These are phyloP conservation scores for Malacoraja senta DNA, from an alignment of 2,797 vertebrate species.

Conservation along the genomic window DNA sequence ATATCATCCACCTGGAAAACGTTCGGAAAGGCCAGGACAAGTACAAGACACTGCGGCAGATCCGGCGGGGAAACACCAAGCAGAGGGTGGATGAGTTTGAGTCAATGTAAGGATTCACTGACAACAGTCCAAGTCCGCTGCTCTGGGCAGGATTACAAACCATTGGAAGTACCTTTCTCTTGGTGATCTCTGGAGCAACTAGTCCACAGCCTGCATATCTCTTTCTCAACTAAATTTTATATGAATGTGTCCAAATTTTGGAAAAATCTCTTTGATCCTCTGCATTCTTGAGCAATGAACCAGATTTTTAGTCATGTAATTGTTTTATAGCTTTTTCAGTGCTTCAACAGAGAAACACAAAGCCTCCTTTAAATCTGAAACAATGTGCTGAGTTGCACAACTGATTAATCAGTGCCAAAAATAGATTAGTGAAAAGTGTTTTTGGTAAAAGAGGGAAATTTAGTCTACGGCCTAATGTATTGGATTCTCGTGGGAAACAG, in stretches of 20 bases:
- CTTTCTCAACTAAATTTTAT: neutral
- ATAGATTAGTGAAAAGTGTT: neutral
- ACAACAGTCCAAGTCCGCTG: conserved; percentile 38
- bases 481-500: neutral
- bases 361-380: neutral
- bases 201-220: neutral
- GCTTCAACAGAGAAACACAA: neutral
- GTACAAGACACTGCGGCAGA: conserved; percentile 93
- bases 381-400: neutral
- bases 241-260: conserved; percentile 20
- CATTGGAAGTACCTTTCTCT: conserved; percentile 48
- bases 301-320: neutral
- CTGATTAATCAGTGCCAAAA: conserved; percentile 13
- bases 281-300: conserved; percentile 10
- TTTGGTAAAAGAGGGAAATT: neutral
- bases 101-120: conserved; percentile 67
- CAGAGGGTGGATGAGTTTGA: conserved; percentile 95
- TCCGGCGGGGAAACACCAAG: conserved; percentile 92
- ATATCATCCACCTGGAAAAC: conserved; percentile 83
- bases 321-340: neutral
- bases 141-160: neutral
- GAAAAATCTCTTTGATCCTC: neutral
- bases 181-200: conserved; percentile 52
- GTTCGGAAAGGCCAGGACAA: conserved; percentile 82
- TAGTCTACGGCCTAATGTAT: neutral